These are phyloP conservation scores for Dromaius novaehollandiae DNA, from an alignment of 2,113 vertebrate genomes.

Conservation along the genomic window DNA sequence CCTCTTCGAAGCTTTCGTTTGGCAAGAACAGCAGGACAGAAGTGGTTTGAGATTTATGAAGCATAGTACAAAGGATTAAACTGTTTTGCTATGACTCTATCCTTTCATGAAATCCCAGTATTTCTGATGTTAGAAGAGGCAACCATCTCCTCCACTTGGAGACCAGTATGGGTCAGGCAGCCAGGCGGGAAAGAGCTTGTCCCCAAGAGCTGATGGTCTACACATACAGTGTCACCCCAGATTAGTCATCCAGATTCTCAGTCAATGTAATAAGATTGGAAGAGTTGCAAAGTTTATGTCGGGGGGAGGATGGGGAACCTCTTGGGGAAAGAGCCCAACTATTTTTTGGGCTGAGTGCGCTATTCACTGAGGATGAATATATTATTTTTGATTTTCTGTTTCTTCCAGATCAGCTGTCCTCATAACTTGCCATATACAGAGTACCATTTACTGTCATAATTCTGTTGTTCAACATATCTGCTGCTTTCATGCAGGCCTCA, in stretches of 20 bases:
- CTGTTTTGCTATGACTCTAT: not conserved
- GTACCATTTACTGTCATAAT: not conserved
- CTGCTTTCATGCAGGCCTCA: not conserved
- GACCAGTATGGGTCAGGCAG: not conserved
- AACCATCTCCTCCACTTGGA: not conserved
- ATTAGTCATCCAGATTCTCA: not conserved
- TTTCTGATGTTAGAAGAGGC: rapidly evolving
- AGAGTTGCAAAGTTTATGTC: not conserved
- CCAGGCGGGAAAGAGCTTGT: not conserved
- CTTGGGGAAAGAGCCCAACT: not conserved
- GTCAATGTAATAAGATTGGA: not conserved
- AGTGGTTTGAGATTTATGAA: not conserved
- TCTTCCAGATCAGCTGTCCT: conserved; percentile 14
- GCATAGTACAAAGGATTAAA: not conserved
- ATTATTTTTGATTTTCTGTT: conserved; percentile 1
- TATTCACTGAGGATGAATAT: not conserved
- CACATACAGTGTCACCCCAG: not conserved
- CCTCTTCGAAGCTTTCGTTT: not conserved
- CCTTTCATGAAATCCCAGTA: not conserved
- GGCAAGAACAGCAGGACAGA: not conserved
- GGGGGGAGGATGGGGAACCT: not conserved
- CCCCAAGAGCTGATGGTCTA: not conserved
- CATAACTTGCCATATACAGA: not conserved
- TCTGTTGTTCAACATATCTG: not conserved
- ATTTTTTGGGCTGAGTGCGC: not conserved